Evolutionary conservation across 2,113 vertebrate species (phyloP), one percentile per base, ranked within the genome.

Genomic region (Alouatta palliata): DNA sequence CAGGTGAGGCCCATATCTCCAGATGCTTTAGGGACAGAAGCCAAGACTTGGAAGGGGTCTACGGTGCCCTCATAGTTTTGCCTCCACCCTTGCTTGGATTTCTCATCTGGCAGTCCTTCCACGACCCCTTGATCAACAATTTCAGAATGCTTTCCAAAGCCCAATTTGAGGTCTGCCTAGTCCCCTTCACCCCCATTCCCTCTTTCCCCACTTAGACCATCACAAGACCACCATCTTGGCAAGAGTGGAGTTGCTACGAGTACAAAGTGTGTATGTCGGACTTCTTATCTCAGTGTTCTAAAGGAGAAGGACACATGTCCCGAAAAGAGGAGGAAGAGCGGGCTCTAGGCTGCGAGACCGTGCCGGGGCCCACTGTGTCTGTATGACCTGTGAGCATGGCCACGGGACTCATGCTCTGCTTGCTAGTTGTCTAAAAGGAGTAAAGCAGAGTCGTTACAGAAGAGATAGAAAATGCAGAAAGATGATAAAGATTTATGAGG

Each of bases 261-360:
- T 45, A 37, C 79, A 37, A 21, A 14, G 25, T 4, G 30, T 30
- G 7, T 2, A 3, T 35, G 35, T 4, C 6, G 58, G 77, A 27
- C 56, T 8, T 35, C 8, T 35, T 43, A 61, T 40, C 66, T 23
- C 27, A 6, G 0, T 32, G 49, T 37, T 77, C 21, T 58, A 23
- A 27, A 10, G 35, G 27, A 68, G 14, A 68, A 49, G 40, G 25
- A 8, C 58, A 35, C 13, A 17, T 19, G 21, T 5, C 17, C 56
- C 58, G 1, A 30, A 35, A 45, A 25, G 37, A 35, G 43, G 23
- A 56, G 56, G 68, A 5, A 21, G 2, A 17, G 56, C 23, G n/a
- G 43, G 17, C 8, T 1, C 11, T 11, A 0, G 0, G 10, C 8
- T 0, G 5, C 37, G 19, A 1, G 6, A 4, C 66, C 8, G n/a